Conservation (phyloP, 37 sponge, comb jelly and placozoan genomes). For the Agelas oroides region DNA sequence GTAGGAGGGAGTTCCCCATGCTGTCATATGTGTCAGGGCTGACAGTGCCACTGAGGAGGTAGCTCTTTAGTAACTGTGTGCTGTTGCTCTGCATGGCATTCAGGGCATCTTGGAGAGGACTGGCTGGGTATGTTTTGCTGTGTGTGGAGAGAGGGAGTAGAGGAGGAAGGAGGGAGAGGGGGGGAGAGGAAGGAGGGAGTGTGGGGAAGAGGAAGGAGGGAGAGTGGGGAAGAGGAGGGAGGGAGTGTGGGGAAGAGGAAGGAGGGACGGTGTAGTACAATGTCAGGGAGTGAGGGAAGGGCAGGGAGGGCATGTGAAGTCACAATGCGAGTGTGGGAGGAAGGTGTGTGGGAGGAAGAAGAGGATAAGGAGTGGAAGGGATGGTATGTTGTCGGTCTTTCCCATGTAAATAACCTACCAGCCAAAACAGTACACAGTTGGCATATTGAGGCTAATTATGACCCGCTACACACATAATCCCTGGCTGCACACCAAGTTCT, state of each 20-base stretch:
- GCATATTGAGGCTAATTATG: no score
- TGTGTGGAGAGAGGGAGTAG: no score
- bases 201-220: not conserved
- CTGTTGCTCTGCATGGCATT: conserved; percentile 32
- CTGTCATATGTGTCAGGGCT: conserved; percentile 40
- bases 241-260: conserved; percentile 13
- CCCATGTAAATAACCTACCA: no score
- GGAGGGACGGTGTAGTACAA: not conserved
- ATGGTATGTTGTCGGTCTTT: no score
- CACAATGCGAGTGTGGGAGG: no score
- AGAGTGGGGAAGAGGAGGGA: conserved; percentile 3
- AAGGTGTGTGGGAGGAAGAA: no score
- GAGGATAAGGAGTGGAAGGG: no score
- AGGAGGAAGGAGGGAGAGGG: not conserved
- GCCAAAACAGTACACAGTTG: no score
- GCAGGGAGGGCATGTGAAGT: no score
- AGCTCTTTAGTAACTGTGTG: conserved; percentile 12
- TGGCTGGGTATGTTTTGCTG: conserved; percentile 11
- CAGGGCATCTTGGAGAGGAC: conserved; percentile 57
- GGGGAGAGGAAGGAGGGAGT: not conserved
- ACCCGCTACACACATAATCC: no score
- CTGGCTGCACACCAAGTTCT: no score
- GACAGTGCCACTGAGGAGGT: conserved; percentile 14
- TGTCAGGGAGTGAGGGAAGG: no score
- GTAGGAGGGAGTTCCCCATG: conserved; percentile 69